Evolutionary conservation across 2,888 invertebrate genomes (phyloP), one percentile per base, ranked within the genome.

Genomic region (Napeogenes inachia): DNA sequence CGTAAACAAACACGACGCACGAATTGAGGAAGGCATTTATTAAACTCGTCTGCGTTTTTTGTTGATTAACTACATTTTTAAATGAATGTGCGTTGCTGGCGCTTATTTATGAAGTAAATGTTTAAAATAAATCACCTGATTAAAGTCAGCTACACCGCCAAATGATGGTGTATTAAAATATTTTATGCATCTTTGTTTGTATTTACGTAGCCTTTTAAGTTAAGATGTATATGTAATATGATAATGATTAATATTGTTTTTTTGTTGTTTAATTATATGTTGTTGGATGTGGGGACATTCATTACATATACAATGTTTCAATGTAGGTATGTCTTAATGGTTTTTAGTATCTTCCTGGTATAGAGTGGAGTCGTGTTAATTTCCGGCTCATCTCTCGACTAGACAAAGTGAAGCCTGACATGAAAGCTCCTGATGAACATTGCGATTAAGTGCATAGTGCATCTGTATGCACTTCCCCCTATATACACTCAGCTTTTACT

Each of bases 1-100:
- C 69, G 71, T 72, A 73, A 77, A 74, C 73, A 73, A 70, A 70
- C 71, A 70, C 71, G 72, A 71, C 73, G 67, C 54, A 59, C 68
- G 73, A 70, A 75, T 78, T 75, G 74, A 78, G 82, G 84, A 82
- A 81, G 80, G 66, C 77, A 78, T 81, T 81, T 78, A 80, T 83
- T 80, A 78, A 74, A 69, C 67, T 59, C 68, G 73, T 66, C 70
- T 63, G 67, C 68, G 73, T 79, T 76, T 78, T 80, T 78, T 73
- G 70, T 72, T 73, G 58, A 66, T 70, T 66, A 70, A 68, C 69
- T 68, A 61, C 61, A 54, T 55, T 60, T 62, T 61, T 50, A 60
- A 60, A 54, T 35, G 56, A 42, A 53, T 54, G 45, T 46, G 45
- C 59, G 55, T 55, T 61, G 62, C 62, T 58, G 69, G 68, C 71